phyloP scores from a whole-genome alignment of 2,888 invertebrate genomes.

The Xylocampa areola region DNA sequence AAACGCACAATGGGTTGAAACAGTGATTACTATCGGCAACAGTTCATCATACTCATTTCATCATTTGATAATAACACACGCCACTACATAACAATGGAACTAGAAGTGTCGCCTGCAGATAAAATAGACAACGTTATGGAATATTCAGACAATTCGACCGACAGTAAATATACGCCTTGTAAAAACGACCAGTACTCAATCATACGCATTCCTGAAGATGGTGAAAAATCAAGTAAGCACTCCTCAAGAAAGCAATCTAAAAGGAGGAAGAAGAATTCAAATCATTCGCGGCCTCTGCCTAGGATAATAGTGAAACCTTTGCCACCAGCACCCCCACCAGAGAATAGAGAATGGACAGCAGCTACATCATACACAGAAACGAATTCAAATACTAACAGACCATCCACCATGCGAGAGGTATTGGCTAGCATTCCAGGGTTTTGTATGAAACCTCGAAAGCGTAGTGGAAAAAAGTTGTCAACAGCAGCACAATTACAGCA shows the following conservation, averaged over 20 bases:
- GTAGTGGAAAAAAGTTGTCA: constrained; percentile 95
- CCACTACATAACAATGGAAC: constrained; percentile 77
- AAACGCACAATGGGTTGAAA: constrained; percentile 85
- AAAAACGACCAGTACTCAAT: constrained; percentile 84
- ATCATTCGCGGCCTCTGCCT: constrained; percentile 91
- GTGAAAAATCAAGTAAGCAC: constrained; percentile 92
- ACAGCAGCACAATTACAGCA: constrained; percentile 98
- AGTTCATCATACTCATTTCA: constrained; percentile 73
- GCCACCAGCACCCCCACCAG: constrained; percentile 91
- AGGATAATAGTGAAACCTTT: constrained; percentile 95
- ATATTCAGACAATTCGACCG: constrained; percentile 80
- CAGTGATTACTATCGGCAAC: constrained; percentile 83
- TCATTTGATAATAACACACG: constrained; percentile 63
- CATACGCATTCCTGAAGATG: constrained; percentile 85
- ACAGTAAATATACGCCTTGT: constrained; percentile 79
- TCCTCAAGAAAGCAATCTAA: constrained; percentile 93
- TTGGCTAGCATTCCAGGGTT: constrained; percentile 97
- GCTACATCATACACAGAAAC: constrained; percentile 80
- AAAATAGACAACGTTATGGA: constrained; percentile 77
- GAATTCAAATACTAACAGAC: constrained; percentile 75
- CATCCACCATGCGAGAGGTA: constrained; percentile 96
- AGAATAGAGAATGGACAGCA: constrained; percentile 85
- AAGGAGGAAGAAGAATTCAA: constrained; percentile 94
- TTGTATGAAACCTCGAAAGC: constrained; percentile 94
- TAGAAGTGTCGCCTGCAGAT: constrained; percentile 78